A percentile compares a stretch with the other conserved stretches of the same genome.
These are phyloP conservation scores for Bungarus multicinctus DNA, from an alignment of 2,113 vertebrate species.

Conservation along the genomic window DNA sequence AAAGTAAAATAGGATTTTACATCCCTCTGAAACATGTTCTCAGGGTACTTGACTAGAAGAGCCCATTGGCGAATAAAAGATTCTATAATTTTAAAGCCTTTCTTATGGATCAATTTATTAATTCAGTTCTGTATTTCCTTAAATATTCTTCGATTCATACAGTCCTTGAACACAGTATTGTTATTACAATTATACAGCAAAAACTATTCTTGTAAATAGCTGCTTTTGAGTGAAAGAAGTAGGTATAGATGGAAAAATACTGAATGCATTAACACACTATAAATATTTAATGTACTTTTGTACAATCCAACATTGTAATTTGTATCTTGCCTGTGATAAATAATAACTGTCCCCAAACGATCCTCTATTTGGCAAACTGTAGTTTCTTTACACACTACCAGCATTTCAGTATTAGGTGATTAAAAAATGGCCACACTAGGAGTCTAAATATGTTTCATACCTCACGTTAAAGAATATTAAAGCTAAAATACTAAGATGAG, in stretches of 20 bases:
- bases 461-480: neutral
- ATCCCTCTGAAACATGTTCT: slow-evolving; percentile 27
- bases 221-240: neutral
- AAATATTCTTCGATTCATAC: neutral
- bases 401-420: neutral
- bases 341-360: neutral
- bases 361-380: neutral
- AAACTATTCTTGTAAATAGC: neutral
- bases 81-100: slow-evolving; percentile 24
- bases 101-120: slow-evolving; percentile 40
- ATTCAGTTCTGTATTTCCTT: neutral
- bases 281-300: neutral
- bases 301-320: neutral
- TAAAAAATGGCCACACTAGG: neutral
- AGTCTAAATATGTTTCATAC: neutral
- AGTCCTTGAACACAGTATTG: neutral
- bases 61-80: slow-evolving; percentile 6
- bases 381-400: neutral
- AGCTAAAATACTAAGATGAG: neutral
- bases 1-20: slow-evolving; percentile 31
- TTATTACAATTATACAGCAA: neutral
- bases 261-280: neutral
- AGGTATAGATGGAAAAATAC: neutral
- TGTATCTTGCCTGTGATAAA: neutral
- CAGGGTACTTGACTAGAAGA: slow-evolving; percentile 24